Percentiles rank a stretch among this genome's conserved stretches.
Evolutionary conservation across 2,113 vertebrate genomes (phyloP).

Genomic region (Sylvietta virens): DNA sequence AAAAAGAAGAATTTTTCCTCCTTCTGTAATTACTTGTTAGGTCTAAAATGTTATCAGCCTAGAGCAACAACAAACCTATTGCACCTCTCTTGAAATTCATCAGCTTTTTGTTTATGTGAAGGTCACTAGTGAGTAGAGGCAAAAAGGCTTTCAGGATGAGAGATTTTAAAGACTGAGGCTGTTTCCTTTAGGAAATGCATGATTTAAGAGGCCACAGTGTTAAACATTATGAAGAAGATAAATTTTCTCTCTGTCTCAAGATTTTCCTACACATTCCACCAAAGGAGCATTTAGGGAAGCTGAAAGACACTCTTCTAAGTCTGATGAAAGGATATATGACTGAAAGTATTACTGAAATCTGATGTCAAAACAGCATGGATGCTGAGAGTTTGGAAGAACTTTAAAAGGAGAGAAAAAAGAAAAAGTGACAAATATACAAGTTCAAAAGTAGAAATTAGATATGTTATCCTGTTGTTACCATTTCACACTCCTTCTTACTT

Average conservation of each 20-base stretch:
- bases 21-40: conserved; percentile 14
- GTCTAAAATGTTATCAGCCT: conserved; percentile 5
- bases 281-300: neutral
- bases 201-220: neutral
- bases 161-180: neutral
- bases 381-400: neutral
- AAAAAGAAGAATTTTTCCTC: neutral
- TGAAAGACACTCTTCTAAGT: neutral
- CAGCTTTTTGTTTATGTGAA: conserved; percentile 18
- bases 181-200: neutral
- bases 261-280: neutral
- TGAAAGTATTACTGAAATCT: neutral
- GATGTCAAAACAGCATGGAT: neutral
- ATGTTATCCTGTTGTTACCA: neutral
- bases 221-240: neutral
- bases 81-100: neutral
- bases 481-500: neutral
- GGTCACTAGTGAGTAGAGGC: neutral
- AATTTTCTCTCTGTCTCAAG: neutral
- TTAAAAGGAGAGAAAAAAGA: neutral
- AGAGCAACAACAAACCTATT: neutral
- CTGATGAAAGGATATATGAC: neutral
- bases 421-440: neutral
- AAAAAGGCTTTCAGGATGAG: neutral
- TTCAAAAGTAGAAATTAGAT: neutral